phyloP scores from a whole-genome alignment of 2,113 vertebrate genomes.

The Corynorhinus townsendii region DNA sequence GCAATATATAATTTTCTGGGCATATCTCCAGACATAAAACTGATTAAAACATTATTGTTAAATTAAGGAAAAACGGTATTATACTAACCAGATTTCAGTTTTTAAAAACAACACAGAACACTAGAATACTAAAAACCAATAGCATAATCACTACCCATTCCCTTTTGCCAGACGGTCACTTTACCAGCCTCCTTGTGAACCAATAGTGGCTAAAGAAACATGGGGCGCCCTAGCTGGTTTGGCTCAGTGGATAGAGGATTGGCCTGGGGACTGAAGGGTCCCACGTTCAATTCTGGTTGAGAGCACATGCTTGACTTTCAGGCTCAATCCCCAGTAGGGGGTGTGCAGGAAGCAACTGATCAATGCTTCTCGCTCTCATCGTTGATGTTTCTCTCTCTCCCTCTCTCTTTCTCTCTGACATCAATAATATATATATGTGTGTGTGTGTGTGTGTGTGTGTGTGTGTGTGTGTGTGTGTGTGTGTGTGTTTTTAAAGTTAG shows the following conservation, averaged over 20 bases:
- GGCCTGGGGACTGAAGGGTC: background rate
- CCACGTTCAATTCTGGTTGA: background rate
- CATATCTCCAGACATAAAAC: background rate
- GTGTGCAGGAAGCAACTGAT: background rate
- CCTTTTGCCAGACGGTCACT: background rate
- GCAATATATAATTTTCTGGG: background rate
- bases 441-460: too few species aligned
- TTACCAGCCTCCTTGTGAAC: background rate
- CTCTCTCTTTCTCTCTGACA: background rate
- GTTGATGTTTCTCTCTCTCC: background rate
- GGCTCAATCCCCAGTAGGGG: too few species aligned
- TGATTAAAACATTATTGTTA: slow-evolving; percentile 20
- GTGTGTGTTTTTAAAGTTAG: background rate
- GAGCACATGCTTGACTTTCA: background rate
- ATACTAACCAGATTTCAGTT: background rate
- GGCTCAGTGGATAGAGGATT: background rate
- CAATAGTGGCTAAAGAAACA: background rate
- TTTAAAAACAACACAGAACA: background rate
- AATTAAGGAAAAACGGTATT: background rate
- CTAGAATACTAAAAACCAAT: background rate
- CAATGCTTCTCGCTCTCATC: background rate
- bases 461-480: too few species aligned
- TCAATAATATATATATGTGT: too few species aligned
- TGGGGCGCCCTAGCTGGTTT: background rate
- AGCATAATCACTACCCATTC: background rate